phyloP scores from a whole-genome alignment of 2,113 vertebrate genomes.

The Phalacrocorax carbo region DNA sequence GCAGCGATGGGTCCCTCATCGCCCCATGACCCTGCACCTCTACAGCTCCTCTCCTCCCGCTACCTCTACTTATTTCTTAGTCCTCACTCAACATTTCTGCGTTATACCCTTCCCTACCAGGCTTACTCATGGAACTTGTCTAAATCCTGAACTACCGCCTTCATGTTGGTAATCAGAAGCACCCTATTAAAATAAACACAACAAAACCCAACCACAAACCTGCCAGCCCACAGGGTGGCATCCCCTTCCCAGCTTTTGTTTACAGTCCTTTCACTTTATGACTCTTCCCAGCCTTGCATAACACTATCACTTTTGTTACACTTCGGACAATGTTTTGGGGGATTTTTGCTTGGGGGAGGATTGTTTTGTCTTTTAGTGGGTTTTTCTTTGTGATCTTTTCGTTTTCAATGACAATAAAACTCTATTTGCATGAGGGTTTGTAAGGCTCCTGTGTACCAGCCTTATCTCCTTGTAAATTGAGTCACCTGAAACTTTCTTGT shows the following conservation, averaged over 20 bases:
- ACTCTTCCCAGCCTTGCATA: neutral
- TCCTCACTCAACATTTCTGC: accelerated
- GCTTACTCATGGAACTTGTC: neutral
- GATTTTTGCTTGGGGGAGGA: neutral
- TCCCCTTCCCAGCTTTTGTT: neutral
- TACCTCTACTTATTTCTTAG: neutral
- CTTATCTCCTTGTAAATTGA: neutral
- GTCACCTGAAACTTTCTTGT: neutral
- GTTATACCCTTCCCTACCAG: neutral
- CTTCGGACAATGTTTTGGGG: neutral
- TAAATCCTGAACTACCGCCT: neutral
- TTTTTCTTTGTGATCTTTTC: neutral
- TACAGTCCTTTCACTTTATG: neutral
- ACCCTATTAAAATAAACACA: neutral
- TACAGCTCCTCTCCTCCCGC: neutral
- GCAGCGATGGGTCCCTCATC: neutral
- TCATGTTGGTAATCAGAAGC: neutral
- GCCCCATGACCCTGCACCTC: neutral
- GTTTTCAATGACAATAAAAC: neutral
- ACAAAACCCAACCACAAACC: neutral
- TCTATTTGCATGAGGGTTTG: neutral
- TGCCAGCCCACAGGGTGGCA: neutral
- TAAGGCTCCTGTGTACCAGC: neutral
- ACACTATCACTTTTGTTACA: constrained; percentile 7
- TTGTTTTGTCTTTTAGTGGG: neutral